Percentiles rank a stretch among this genome's conserved stretches.
These are phyloP conservation scores for Phalloptychus januarius DNA, from an alignment of 2,797 vertebrate genomes.

Conservation along the genomic window DNA sequence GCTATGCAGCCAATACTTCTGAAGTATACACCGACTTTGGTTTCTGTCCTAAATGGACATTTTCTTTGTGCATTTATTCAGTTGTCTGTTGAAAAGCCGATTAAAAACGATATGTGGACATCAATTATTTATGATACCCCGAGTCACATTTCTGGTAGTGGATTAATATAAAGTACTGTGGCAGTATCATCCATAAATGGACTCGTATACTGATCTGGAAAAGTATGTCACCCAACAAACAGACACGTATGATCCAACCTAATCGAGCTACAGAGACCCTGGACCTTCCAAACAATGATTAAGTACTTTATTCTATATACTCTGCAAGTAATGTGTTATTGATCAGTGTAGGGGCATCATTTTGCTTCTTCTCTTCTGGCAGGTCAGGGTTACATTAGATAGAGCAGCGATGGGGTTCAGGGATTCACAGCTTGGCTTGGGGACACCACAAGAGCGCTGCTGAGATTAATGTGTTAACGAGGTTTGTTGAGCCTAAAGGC, in stretches of 20 bases:
- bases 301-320: constrained; percentile 5
- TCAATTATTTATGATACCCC: not conserved
- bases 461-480: constrained; percentile 16
- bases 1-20: not conserved
- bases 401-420: not conserved
- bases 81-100: not conserved
- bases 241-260: not conserved
- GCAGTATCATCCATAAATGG: not conserved
- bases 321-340: constrained; percentile 17
- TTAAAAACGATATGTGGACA: not conserved
- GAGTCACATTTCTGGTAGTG: not conserved
- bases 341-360: constrained; percentile 3
- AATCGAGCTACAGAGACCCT: not conserved
- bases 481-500: constrained; percentile 13
- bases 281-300: not conserved
- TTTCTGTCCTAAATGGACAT: not conserved
- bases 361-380: constrained; percentile 9
- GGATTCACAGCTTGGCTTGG: constrained; percentile 23
- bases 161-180: constrained; percentile 1
- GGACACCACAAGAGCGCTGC: constrained; percentile 5
- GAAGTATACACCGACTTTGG: not conserved
- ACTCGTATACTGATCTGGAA: not conserved
- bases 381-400: constrained; percentile 16
- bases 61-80: not conserved
- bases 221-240: not conserved